Conservation (phyloP, 1,140 invertebrate genomes). For the Drosophila sucinea region DNA sequence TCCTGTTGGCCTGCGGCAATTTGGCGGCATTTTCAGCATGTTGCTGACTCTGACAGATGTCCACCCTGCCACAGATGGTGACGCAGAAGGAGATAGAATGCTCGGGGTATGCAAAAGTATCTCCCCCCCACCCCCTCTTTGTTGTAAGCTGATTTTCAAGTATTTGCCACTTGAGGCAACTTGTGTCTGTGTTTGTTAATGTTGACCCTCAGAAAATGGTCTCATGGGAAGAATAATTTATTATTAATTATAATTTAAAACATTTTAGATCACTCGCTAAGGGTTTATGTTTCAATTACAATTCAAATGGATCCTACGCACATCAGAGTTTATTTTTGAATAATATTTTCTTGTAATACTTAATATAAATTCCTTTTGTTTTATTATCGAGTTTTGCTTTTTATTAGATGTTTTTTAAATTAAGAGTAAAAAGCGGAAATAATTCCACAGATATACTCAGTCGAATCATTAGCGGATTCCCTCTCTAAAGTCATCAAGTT, state of each 20-base stretch:
- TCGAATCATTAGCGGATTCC: too few species aligned
- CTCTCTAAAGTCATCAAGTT: too few species aligned
- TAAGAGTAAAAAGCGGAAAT: too few species aligned
- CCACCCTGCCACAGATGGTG: conserved; percentile 14
- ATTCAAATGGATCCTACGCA: too few species aligned
- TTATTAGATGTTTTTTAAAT: too few species aligned
- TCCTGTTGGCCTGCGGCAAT: conserved; percentile 34
- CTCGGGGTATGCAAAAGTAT: background rate
- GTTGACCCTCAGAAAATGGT: background rate
- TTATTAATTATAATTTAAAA: background rate
- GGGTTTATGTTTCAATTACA: background rate
- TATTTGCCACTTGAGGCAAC: background rate
- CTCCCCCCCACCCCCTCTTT: too few species aligned
- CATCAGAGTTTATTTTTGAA: too few species aligned
- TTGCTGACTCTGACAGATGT: conserved; percentile 34
- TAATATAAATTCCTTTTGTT: too few species aligned
- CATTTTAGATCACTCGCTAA: background rate
- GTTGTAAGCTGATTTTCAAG: background rate
- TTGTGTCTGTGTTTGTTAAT: background rate
- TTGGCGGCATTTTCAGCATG: conserved; percentile 36
- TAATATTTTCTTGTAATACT: too few species aligned
- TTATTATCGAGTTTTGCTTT: too few species aligned
- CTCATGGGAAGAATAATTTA: background rate
- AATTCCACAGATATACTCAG: too few species aligned
- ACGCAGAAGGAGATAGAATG: background rate